Percentiles rank a stretch among this genome's conserved stretches.
Evolutionary conservation across 1,140 invertebrate species (phyloP).

Genomic region (Andrena cerasifolii): DNA sequence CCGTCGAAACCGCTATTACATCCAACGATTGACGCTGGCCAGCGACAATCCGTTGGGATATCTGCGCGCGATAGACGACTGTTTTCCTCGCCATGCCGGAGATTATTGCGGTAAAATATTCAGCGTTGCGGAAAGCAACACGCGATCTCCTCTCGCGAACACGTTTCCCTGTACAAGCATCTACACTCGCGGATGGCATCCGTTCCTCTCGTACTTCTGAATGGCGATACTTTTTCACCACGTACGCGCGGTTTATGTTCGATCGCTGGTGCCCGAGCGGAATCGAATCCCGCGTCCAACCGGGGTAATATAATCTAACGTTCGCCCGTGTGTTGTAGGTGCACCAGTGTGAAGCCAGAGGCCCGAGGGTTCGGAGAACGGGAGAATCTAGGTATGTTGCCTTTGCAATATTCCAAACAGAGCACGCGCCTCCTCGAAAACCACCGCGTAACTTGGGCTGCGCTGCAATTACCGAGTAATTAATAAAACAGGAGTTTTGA

Average conservation of each 20-base stretch:
- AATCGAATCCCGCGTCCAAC: conserved; percentile 6
- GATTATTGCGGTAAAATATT: conserved; percentile 16
- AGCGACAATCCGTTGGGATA: no score
- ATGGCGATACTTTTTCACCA: conserved; percentile 16
- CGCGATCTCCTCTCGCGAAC: conserved; percentile 2
- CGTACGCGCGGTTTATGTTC: conserved; percentile 4
- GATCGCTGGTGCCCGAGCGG: conserved; percentile 3
- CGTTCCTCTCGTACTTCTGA: not conserved
- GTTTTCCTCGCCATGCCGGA: not conserved
- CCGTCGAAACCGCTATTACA: no score
- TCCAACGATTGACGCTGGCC: no score
- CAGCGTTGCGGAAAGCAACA: conserved; percentile 33
- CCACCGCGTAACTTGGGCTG: not conserved
- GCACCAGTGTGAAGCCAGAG: conserved; percentile 60
- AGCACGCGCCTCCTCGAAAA: not conserved
- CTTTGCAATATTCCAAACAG: not conserved
- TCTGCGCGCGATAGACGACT: no score
- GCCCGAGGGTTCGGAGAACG: conserved; percentile 70
- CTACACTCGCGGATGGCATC: not conserved
- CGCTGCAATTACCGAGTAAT: not conserved
- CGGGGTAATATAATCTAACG: conserved; percentile 34
- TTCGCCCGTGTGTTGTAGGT: conserved; percentile 66
- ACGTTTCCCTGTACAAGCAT: not conserved
- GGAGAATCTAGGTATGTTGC: conserved; percentile 73
- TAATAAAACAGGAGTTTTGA: not conserved